phyloP scores from a whole-genome alignment of 2,888 invertebrate species.

The Lithophane ornitopus region DNA sequence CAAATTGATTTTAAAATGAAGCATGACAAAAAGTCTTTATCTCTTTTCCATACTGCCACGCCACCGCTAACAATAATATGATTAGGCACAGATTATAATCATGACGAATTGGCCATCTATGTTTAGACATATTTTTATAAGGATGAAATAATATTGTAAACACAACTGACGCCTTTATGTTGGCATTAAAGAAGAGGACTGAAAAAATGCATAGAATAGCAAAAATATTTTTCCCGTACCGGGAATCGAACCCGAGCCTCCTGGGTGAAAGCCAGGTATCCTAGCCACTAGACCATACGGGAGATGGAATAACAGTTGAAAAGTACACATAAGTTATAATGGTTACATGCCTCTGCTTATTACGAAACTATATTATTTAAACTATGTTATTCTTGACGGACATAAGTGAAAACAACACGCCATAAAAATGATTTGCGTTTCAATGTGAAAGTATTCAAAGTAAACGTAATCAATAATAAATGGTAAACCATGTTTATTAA shows the following conservation, averaged over 20 bases:
- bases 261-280: constrained; percentile 94
- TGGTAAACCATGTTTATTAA: constrained; percentile 21
- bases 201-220: background rate
- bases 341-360: background rate
- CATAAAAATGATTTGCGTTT: constrained; percentile 23
- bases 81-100: constrained; percentile 27
- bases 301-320: constrained; percentile 64
- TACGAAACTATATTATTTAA: background rate
- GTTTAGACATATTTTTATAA: constrained; percentile 26
- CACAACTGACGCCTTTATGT: background rate
- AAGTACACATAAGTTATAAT: background rate
- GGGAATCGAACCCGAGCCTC: constrained; percentile 94
- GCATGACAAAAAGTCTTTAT: constrained; percentile 15
- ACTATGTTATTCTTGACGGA: background rate
- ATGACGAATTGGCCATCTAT: constrained; percentile 26
- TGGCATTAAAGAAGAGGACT: background rate
- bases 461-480: constrained; percentile 7
- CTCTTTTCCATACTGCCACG: background rate
- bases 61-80: constrained; percentile 34
- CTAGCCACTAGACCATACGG: constrained; percentile 93
- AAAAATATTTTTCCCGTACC: constrained; percentile 89
- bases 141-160: constrained; percentile 38
- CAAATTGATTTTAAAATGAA: constrained; percentile 6
- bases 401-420: constrained; percentile 18
- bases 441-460: constrained; percentile 26